phyloP scores from a whole-genome alignment of 2,888 invertebrate species.

The Epinotia bilunana region DNA sequence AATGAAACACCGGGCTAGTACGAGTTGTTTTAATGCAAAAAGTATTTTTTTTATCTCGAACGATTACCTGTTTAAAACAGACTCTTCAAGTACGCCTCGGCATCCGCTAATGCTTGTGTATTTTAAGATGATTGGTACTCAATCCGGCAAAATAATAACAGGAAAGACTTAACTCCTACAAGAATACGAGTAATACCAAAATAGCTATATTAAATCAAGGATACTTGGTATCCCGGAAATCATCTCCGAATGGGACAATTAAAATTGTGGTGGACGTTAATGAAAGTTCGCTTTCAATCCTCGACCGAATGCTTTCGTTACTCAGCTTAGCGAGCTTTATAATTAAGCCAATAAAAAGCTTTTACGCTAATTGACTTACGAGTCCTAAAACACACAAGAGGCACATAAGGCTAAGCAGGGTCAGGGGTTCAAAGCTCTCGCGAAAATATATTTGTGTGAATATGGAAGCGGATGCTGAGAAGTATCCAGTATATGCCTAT shows the following conservation, averaged over 20 bases:
- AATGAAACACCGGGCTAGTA: background rate
- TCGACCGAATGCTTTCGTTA: constrained; percentile 32
- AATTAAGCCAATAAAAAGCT: constrained; percentile 33
- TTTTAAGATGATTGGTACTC: no score
- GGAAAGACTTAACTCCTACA: no score
- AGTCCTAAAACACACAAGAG: background rate
- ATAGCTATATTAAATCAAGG: no score
- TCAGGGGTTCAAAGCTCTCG: background rate
- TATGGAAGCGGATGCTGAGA: background rate
- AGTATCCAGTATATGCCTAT: no score
- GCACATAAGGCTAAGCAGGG: background rate
- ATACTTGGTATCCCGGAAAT: no score
- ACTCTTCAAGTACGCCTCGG: no score
- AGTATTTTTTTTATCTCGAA: no score
- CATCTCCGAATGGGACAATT: background rate
- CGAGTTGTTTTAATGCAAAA: background rate
- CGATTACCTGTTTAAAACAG: no score
- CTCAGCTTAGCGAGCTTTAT: constrained; percentile 23
- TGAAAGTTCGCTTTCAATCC: constrained; percentile 10
- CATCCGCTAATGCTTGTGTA: no score
- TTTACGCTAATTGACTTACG: constrained; percentile 37
- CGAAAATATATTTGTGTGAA: background rate
- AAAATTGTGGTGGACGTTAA: background rate
- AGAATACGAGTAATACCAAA: no score
- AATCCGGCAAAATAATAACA: no score